Evolutionary conservation across 2,888 invertebrate genomes (phyloP).

Genomic region (Nebria salina): DNA sequence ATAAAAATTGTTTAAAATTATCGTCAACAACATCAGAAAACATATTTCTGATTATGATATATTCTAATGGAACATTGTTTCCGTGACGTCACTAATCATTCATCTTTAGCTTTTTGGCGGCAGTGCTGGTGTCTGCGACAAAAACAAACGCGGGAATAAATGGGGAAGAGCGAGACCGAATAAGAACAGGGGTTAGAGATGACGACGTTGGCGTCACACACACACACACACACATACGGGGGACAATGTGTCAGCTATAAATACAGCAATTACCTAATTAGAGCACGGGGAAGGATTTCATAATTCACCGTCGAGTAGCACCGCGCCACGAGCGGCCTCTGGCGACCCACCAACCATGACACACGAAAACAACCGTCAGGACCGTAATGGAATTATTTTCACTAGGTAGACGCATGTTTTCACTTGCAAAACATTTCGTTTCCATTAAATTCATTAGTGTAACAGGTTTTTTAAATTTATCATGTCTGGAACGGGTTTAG

Average conservation of each 20-base stretch:
- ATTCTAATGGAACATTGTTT: constrained; percentile 11
- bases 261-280: constrained; percentile 27
- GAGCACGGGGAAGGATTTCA: constrained; percentile 14
- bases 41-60: constrained; percentile 3
- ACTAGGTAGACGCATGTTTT: neutral
- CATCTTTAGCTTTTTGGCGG: constrained; percentile 9
- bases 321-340: constrained; percentile 13
- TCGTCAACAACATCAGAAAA: neutral
- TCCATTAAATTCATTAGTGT: neutral
- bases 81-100: constrained; percentile 3
- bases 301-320: constrained; percentile 15
- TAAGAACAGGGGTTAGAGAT: constrained; percentile 5
- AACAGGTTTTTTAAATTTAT: neutral
- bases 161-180: neutral
- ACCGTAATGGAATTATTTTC: neutral
- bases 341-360: neutral
- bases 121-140: constrained; percentile 9
- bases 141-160: neutral
- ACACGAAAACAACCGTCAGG: constrained; percentile 13
- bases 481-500: neutral
- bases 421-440: neutral
- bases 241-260: neutral
- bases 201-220: constrained; percentile 9
- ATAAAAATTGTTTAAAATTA: no score
- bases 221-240: constrained; percentile 12